Evolutionary conservation across 2,113 vertebrate species (phyloP), one percentile per base, ranked within the genome.

Genomic region (Galemys pyrenaicus): DNA sequence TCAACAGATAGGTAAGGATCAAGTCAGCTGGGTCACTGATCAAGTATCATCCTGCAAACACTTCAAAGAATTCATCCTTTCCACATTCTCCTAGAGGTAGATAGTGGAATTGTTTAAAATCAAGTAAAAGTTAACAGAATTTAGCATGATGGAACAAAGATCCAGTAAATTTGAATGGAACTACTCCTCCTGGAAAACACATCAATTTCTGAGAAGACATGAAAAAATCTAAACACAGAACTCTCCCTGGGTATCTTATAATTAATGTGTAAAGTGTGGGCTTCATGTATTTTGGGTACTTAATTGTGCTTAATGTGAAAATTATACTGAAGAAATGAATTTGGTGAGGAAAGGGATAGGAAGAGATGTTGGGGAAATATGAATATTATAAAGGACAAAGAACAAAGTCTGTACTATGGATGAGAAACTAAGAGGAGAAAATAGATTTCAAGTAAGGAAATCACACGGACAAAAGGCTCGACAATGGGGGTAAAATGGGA

Each of bases 121-220:
- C 78, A 85, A n/a, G 44, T 22, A 2, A 82, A 79, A 62, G 82
- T 58, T 58, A 80, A 28, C 64, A 67, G 87, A 93, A 82, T 54
- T 46, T 41, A 80, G 44, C n/a, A 81, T 73, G 68, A 87, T 0
- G 44, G 26, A 94, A 62, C 68, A 95, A 95, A 94, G 80, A 62
- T 24, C 4, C 41, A 68, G 15, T 19, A 64, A 80, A 65, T 75
- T 68, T 58, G 60, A 85, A 74, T 5, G 51, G 26, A 44, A 12
- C 1, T 17, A 35, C 28, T 92, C 85, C 81, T 39, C 22, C 16
- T 51, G 41, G 58, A 94, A 94, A 89, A 12, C 26, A 62, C 3
- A 4, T 10, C 30, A 78, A 44, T 56, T 87, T 19, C 64, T 70
- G 32, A 6, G 58, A 91, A 54, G 22, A 37, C n/a, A 75, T 22